Evolutionary conservation across 1,140 invertebrate genomes (phyloP), one percentile per base, ranked within the genome.

Genomic region (Drosophila persimilis): DNA sequence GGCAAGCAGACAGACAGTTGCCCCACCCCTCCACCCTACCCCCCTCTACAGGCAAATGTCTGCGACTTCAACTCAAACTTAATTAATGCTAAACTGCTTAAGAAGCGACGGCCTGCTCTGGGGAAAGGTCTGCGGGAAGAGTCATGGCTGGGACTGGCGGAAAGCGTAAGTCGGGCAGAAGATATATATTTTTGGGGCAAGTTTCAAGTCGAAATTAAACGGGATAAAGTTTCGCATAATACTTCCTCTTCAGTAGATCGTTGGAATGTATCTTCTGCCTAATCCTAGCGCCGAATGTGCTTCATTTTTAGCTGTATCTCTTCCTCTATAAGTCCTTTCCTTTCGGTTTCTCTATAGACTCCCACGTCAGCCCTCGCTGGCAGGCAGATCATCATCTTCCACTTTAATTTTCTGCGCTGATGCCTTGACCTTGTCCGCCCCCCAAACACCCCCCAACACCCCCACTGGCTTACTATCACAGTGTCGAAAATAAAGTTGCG

Each of bases 11-110:
- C 80, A 73, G 80, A 75, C 73, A 62, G 73, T 76, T 76, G 70
- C 22, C 43, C 45, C 20, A 47, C 8, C 11, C n/a, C n/a, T n/a
- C n/a, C n/a, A 0, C n/a, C 4, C 9, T 20, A 0, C 5, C 9
- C 8, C 9, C 22, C 15, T 15, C 44, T 22, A 35, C 31, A 3
- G 29, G 9, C 13, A 13, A 53, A 22, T 62, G 77, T 80, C 79
- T 86, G 64, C 64, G 69, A 67, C 51, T 86, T 80, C 57, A 63
- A 78, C 78, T 77, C 46, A 70, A 75, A 86, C 78, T 81, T 88
- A 86, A 86, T 86, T 86, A 86, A 88, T 81, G 81, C 78, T 86
- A 86, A 86, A 86, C 78, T 81, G 83, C 83, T 86, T 86, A 86
- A 67, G 77, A 22, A 73, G 70, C 51, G 52, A 63, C 63, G 31